These are phyloP conservation scores for Pelodytes ibericus DNA, from an alignment of 2,797 vertebrate genomes.

Conservation along the genomic window DNA sequence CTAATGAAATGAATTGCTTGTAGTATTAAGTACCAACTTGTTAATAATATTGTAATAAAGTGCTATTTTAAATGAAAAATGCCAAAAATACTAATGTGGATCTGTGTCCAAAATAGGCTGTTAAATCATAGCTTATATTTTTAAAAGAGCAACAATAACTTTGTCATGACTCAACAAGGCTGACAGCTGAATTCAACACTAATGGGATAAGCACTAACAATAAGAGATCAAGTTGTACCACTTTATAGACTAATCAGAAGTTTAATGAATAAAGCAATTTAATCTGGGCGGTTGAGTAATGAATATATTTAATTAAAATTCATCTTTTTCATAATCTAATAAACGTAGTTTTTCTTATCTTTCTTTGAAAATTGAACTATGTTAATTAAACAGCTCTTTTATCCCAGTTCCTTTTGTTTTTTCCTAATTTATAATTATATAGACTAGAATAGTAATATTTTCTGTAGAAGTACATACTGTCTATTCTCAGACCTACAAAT, in stretches of 20 bases:
- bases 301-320: slow-evolving; percentile 22
- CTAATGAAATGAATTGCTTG: too few species aligned
- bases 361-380: not conserved
- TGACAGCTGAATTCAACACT: too few species aligned
- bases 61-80: too few species aligned
- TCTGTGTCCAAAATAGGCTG: too few species aligned
- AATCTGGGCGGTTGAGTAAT: not conserved
- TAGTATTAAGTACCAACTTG: too few species aligned
- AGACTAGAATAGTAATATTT: not conserved
- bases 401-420: not conserved
- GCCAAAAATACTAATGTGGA: too few species aligned
- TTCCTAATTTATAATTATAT: not conserved
- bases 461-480: not conserved
- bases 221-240: not conserved
- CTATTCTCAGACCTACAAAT: not conserved
- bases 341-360: slow-evolving; percentile 9
- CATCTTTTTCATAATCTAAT: not conserved
- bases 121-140: too few species aligned
- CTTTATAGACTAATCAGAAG: not conserved
- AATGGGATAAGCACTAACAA: too few species aligned
- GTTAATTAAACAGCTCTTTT: slow-evolving; percentile 8
- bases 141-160: too few species aligned
- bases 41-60: too few species aligned
- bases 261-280: slow-evolving; percentile 18
- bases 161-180: too few species aligned